Conservation (phyloP, 1,140 invertebrate species). For the Neoseiulus cucumeris region DNA sequence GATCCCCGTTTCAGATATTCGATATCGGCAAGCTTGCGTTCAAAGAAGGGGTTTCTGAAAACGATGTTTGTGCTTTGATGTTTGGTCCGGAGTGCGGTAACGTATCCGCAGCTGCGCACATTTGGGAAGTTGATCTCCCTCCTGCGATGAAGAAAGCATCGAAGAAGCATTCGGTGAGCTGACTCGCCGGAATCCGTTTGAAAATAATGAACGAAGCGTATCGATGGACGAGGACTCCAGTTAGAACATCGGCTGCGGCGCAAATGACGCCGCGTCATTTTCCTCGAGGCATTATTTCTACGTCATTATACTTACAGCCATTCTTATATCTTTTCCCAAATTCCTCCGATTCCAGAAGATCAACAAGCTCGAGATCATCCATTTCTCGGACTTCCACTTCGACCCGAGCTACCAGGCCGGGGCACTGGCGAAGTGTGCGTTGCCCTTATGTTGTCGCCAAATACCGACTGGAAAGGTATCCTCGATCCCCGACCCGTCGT, state of each 20-base stretch:
- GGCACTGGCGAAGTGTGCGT: conserved; percentile 28
- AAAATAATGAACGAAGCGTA: no score
- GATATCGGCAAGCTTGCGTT: not conserved
- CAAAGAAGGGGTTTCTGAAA: not conserved
- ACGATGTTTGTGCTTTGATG: not conserved
- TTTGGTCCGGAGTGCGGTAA: not conserved
- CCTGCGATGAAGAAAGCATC: no score
- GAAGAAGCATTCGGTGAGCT: no score
- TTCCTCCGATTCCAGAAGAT: conserved; percentile 10
- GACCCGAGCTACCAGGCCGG: conserved; percentile 33
- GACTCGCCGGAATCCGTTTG: no score
- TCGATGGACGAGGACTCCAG: no score
- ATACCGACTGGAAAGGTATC: not conserved
- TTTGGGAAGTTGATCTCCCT: not conserved
- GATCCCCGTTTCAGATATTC: not conserved
- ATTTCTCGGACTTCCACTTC: conserved; percentile 33
- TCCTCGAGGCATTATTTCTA: no score
- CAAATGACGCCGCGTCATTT: no score
- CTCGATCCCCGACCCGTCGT: no score
- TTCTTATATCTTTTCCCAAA: no score
- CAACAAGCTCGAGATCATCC: conserved; percentile 29
- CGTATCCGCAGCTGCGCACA: not conserved
- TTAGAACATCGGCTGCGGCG: no score
- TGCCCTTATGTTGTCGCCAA: conserved; percentile 31
- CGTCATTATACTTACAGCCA: no score